A percentile compares a stretch with the other conserved stretches of the same genome.
Evolutionary conservation across 2,888 invertebrate genomes (phyloP).

Genomic region (Chesias legatella): DNA sequence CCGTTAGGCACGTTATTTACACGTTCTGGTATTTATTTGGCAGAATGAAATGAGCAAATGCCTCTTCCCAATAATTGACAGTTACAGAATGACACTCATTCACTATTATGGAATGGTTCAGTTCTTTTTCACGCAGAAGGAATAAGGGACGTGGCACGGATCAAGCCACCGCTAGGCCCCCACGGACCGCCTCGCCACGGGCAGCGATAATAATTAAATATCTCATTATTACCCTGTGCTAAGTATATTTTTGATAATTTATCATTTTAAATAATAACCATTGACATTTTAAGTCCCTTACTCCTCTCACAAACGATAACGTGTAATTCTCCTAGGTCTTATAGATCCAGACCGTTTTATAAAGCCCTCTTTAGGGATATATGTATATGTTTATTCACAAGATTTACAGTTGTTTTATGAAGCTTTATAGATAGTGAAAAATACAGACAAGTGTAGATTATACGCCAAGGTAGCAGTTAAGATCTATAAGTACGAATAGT

Average conservation of each 20-base stretch:
- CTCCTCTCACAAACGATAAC: conserved; percentile 63
- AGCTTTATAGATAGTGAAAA: conserved; percentile 56
- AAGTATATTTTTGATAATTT: conserved; percentile 68
- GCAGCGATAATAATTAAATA: conserved; percentile 52
- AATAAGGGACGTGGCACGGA: conserved; percentile 75
- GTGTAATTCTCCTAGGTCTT: conserved; percentile 54
- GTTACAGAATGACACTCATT: conserved; percentile 51
- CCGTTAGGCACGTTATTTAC: too few species aligned
- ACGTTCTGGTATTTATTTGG: too few species aligned
- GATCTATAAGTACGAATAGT: conserved; percentile 69
- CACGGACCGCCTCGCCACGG: conserved; percentile 40
- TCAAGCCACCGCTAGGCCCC: conserved; percentile 34
- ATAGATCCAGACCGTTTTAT: conserved; percentile 25
- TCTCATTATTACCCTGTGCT: conserved; percentile 76
- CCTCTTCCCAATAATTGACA: conserved; percentile 57
- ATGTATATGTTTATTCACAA: conserved; percentile 47
- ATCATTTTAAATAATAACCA: conserved; percentile 62
- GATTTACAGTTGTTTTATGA: conserved; percentile 43
- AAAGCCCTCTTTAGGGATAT: conserved; percentile 33
- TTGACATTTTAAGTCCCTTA: conserved; percentile 71
- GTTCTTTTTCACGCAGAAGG: conserved; percentile 68
- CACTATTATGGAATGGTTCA: conserved; percentile 66
- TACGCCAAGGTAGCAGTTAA: conserved; percentile 64
- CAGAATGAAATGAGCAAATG: neutral
- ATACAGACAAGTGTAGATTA: conserved; percentile 53